Base-by-base conservation (phyloP, 2,888 invertebrate species). In the Alitta virens region DNA sequence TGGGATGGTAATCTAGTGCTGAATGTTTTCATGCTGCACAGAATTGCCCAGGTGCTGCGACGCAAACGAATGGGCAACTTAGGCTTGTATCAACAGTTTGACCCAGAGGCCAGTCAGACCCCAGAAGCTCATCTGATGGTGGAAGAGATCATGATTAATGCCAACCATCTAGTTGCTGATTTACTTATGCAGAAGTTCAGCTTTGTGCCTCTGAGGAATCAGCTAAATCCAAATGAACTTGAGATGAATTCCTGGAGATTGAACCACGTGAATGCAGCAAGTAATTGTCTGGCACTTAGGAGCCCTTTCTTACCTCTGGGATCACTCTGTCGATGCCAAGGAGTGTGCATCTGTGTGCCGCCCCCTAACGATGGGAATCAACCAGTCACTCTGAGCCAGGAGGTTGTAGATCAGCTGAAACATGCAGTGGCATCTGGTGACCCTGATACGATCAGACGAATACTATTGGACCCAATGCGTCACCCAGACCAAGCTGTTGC, bases 61-160 rank as follows among this genome's bases (percentile, higher is more conserved):
- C 70, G 24, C 69, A 65, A 71, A 38, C 63, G 78, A 9, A 66
- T 77, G 5, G 78, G 78, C 21, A 77, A 75, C 64, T 71, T 72
- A 25, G 63, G 69, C 33, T 62, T 75, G 18, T 71, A 69, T 64
- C 68, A 71, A 5, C 69, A 73, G n/a, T 66, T 75, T 21, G 64
- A 62, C 25, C 40, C 54, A 5, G 64, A 64, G 26, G 64, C 67
- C 23, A 69, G 65, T 26, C 38, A 64, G 9, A 56, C 70, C n/a
- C 69, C 73, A 1, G 67, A 74, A 23, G 72, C 75, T 1, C 68
- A 68, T 51, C 43, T 57, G 53, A 57, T 80, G 64, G 67, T 77
- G n/a, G 72, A 77, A 58, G 80, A 80, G 68, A 65, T 79, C 42
- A 67, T 73, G 66, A 68, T 78, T 14, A 71, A 71, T 62, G 69